These are phyloP conservation scores for Halictus ligatus DNA, from an alignment of 2,888 invertebrate genomes.

Conservation along the genomic window DNA sequence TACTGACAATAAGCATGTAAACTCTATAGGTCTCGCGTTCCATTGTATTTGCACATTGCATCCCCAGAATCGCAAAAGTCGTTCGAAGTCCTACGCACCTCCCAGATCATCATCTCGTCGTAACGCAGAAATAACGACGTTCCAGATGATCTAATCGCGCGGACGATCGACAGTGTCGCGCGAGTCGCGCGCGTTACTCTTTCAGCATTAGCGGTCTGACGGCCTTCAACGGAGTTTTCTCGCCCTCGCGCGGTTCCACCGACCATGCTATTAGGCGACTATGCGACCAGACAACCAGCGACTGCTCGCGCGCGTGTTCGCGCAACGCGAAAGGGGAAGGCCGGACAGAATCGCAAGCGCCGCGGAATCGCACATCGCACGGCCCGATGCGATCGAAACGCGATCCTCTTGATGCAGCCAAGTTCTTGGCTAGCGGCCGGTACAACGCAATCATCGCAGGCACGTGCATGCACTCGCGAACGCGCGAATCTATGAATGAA, in stretches of 20 bases:
- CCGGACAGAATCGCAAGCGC: conserved; percentile 38
- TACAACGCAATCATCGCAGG: conserved; percentile 3
- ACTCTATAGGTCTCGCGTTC: not conserved
- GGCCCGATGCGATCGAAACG: conserved; percentile 45
- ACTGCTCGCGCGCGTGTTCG: not conserved
- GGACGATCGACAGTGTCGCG: conserved; percentile 30
- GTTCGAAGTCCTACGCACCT: conserved; percentile 1
- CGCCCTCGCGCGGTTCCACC: conserved; percentile 47
- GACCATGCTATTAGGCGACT: not conserved
- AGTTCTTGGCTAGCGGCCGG: conserved; percentile 27
- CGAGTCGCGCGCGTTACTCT: conserved; percentile 22
- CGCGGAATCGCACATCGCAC: conserved; percentile 9
- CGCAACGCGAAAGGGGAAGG: not conserved
- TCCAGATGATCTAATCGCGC: conserved; percentile 49
- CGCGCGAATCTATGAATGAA: conserved; percentile 49
- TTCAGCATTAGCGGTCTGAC: conserved; percentile 3
- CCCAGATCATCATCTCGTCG: not conserved
- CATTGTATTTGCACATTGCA: not conserved
- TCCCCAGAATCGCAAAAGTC: not conserved
- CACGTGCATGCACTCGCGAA: conserved; percentile 41
- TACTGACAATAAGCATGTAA: not conserved
- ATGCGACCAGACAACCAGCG: too few species aligned
- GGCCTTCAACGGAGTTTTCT: conserved; percentile 41
- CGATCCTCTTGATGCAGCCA: conserved; percentile 45
- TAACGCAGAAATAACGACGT: conserved; percentile 28